These are phyloP conservation scores for Sebastes hopkinsi DNA, from an alignment of 2,797 vertebrate genomes.

Conservation along the genomic window DNA sequence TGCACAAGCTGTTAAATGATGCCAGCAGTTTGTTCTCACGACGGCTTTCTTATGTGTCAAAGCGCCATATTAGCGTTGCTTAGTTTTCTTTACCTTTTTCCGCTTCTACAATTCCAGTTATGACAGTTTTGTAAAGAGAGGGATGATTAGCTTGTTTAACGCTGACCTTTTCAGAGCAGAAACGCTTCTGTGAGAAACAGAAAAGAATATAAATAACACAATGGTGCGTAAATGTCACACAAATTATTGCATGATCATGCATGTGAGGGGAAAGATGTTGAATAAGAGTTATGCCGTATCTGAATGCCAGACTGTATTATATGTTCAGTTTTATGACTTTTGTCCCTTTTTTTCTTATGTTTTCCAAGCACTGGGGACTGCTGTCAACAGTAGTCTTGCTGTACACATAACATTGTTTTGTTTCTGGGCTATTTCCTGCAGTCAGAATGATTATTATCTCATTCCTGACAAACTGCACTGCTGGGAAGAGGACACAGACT, in stretches of 20 bases:
- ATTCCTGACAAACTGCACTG: slow-evolving; percentile 19
- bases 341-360: background rate
- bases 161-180: slow-evolving; percentile 36
- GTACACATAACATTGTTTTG: background rate
- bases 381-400: slow-evolving; percentile 14
- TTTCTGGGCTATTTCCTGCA: slow-evolving; percentile 23
- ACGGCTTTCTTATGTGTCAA: slow-evolving; percentile 1
- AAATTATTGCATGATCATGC: background rate
- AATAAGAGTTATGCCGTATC: background rate
- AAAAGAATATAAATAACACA: background rate
- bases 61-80: background rate
- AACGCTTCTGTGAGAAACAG: background rate
- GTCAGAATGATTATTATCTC: slow-evolving; percentile 35
- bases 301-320: background rate
- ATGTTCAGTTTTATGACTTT: background rate
- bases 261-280: background rate
- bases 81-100: background rate
- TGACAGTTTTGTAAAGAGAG: background rate
- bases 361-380: background rate
- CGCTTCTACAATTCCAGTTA: background rate
- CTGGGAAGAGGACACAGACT: background rate
- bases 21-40: background rate
- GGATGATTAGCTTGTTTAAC: slow-evolving; percentile 15
- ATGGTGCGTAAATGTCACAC: slow-evolving; percentile 19
- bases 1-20: background rate